Evolutionary conservation across 1,140 invertebrate genomes (phyloP), one percentile per base, ranked within the genome.

Genomic region (Drosophila setifemur): DNA sequence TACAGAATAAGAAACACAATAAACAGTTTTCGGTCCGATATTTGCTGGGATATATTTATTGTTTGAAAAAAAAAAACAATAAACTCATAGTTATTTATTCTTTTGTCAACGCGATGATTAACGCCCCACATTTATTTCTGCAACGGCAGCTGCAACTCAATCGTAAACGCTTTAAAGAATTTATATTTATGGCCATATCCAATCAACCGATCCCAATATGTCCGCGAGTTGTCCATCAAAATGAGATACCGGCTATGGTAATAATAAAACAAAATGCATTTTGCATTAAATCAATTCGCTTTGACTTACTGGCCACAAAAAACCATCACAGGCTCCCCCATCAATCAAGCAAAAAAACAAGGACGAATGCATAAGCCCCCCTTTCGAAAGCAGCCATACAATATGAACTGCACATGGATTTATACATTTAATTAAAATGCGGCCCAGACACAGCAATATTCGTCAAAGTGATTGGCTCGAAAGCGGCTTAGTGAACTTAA

Each of bases 221-320:
- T 53, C 61, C 28, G 58, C 45, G 31, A 53, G 63, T 55, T 64
- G 74, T 73, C 76, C 63, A 74, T 79, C 71, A 67, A 39, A 50
- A 69, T 31, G 42, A 45, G 18, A 28, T 12, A 3, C 7, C 12
- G n/a, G n/a, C 12, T 4, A 50, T 33, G 19, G 70, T 72, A 76
- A 64, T 39, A 58, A 58, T 54, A 71, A 58, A 64, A 69, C 9
- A 33, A 49, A 60, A 64, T 78, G 63, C 68, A 52, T 57, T 85
- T 57, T 45, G 53, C 69, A 83, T 83, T 73, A 83, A 82, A 82
- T 82, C 79, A 79, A 79, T 79, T 71, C 70, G 57, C 45, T 68
- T 66, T 78, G 69, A 78, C 79, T 73, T 57, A 29, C 35, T 5
- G 58, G 33, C 44, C 52, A 23, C 42, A 73, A 76, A 72, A n/a